phyloP scores from a whole-genome alignment of 2,888 invertebrate genomes.

The Sminthurides aquaticus region DNA sequence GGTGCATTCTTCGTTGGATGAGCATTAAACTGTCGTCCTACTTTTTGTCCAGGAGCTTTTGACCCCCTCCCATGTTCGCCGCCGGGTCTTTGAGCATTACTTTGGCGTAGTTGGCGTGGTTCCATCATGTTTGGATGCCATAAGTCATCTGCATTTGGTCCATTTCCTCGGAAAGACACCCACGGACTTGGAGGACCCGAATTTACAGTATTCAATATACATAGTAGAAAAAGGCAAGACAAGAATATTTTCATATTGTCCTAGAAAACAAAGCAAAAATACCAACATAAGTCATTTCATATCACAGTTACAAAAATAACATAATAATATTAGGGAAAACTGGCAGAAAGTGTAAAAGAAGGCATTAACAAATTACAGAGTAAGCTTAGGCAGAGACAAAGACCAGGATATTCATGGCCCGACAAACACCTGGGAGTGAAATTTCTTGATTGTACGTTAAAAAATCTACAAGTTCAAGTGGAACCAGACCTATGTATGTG shows the following conservation, averaged over 20 bases:
- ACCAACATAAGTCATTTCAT: too few relatives aligned
- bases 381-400: too few relatives aligned
- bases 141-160: conserved; percentile 12
- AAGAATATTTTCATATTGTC: neutral
- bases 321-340: too few relatives aligned
- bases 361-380: too few relatives aligned
- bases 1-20: neutral
- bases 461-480: too few relatives aligned
- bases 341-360: too few relatives aligned
- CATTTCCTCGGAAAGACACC: conserved; percentile 6
- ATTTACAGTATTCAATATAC: neutral
- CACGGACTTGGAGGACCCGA: neutral
- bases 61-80: neutral
- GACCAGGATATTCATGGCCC: too few relatives aligned
- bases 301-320: too few relatives aligned
- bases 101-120: conserved; percentile 15
- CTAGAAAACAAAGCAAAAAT: neutral
- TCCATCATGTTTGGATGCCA: conserved; percentile 32
- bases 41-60: neutral
- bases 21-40: neutral
- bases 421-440: too few relatives aligned
- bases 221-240: neutral
- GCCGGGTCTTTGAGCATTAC: neutral
- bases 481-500: too few relatives aligned
- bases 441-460: too few relatives aligned